Evolutionary conservation across 1,140 invertebrate genomes (phyloP), one percentile per base, ranked within the genome.

Genomic region (Brachionus manjavacas): DNA sequence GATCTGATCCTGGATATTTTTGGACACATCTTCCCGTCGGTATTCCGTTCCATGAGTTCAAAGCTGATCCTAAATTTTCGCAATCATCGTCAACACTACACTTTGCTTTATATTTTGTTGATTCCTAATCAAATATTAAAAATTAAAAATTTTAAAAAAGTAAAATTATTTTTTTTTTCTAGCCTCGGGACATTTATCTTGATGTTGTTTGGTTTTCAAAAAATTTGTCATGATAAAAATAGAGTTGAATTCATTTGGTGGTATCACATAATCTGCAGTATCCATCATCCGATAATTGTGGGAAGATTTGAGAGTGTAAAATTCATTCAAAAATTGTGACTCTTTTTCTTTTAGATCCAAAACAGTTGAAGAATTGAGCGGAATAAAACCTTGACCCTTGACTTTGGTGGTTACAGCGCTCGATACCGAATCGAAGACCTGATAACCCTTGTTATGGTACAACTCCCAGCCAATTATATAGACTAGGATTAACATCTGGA

Each of bases 171-270:
- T n/a, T n/a, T n/a, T n/a, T n/a, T n/a, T 35, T 35, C 74, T 78
- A 55, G 41, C 91, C 87, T 92, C 91, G 43, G 87, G 84, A 88
- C 91, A 92, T 4, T 68, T 83, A 25, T 85, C 86, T 83, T 89
- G 88, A 16, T 86, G 88, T 85, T 92, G 91, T 74, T 90, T 88
- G 8, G 91, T 92, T 23, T 91, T 89, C 11, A 92, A 87, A 12
- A 91, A 85, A 87, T 92, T 92, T 23, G 91, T 92, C 78, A 88
- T 90, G 16, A 92, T 89, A 88, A 92, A 92, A 85, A 91, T 91
- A 8, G 91, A 91, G 85, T 88, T 89, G 86, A 91, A 91, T 87
- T 91, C 91, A 87, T 91, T 89, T 11, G 91, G 88, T 4, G 91
- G 91, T 16, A 91, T 86, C 4, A 92, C 90, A 87, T 90, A 91